A percentile compares a stretch with the other conserved stretches of the same genome.
Conservation (phyloP, 2,797 vertebrate species). For the Lacerta agilis region DNA sequence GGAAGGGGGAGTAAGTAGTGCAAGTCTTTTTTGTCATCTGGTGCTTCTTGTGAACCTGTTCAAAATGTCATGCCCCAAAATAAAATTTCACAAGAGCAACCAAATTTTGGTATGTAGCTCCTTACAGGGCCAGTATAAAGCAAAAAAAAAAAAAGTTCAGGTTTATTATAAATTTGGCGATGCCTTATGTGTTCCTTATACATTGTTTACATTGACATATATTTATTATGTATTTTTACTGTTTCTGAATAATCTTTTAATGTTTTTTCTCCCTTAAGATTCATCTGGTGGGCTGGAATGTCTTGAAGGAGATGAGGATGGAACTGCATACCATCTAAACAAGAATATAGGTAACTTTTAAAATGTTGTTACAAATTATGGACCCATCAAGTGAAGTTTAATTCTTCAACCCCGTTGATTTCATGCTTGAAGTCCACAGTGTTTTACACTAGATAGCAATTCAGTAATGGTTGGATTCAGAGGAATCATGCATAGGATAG, state of each 20-base stretch:
- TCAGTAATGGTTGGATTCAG: neutral
- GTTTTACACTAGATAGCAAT: neutral
- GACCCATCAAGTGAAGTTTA: neutral
- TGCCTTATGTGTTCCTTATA: neutral
- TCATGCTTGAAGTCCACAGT: neutral
- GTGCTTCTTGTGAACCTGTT: neutral
- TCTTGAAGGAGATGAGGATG: slow-evolving; percentile 48
- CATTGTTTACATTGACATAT: neutral
- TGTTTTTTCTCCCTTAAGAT: slow-evolving; percentile 32
- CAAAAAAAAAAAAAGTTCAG: no score
- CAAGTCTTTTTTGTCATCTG: neutral
- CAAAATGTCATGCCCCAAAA: neutral
- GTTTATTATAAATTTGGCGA: neutral
- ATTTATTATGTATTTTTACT: neutral
- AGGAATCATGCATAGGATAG: neutral
- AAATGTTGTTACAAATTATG: slow-evolving; percentile 13
- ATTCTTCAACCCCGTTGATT: slow-evolving; percentile 2
- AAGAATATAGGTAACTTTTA: slow-evolving; percentile 52
- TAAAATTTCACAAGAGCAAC: neutral
- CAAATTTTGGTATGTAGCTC: neutral
- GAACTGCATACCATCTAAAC: slow-evolving; percentile 36
- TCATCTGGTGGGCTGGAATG: slow-evolving; percentile 46
- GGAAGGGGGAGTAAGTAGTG: neutral
- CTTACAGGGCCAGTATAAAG: neutral
- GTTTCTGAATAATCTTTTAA: slow-evolving; percentile 36